These are phyloP conservation scores for Cepaea nemoralis DNA, from an alignment of 1,140 invertebrate species.

Conservation along the genomic window DNA sequence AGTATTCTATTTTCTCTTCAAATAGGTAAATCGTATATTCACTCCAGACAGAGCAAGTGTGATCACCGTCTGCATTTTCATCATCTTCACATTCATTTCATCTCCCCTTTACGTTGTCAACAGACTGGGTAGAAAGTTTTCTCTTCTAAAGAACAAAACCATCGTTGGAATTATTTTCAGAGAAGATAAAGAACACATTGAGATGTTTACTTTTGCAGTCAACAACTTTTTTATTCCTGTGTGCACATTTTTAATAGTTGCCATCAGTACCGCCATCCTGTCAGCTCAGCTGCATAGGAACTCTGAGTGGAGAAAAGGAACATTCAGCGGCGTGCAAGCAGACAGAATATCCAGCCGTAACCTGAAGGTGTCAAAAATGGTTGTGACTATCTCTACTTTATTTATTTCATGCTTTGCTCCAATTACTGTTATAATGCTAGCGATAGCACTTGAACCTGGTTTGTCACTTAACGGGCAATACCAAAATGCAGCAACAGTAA, in stretches of 20 bases:
- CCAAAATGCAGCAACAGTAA: neutral
- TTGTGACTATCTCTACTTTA: no score
- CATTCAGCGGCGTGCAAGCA: neutral
- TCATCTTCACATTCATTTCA: neutral
- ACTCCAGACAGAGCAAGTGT: neutral
- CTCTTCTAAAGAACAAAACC: neutral
- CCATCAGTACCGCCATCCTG: neutral
- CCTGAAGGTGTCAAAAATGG: constrained; percentile 12
- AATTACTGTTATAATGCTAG: neutral
- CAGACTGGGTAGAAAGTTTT: neutral
- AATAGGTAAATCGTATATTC: neutral
- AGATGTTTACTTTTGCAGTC: neutral
- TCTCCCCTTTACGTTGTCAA: constrained; percentile 12
- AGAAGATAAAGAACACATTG: neutral
- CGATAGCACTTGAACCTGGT: neutral
- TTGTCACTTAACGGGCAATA: constrained; percentile 11
- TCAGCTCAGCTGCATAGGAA: neutral
- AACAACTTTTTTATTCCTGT: constrained; percentile 7
- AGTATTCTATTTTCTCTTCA: no score
- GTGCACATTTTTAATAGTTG: neutral
- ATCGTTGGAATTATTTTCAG: neutral
- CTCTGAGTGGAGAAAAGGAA: neutral
- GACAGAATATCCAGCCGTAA: neutral
- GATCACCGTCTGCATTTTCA: neutral
- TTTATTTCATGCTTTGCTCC: constrained; percentile 11